Evolutionary conservation across 2,888 invertebrate genomes (phyloP).

Genomic region (Drosophila mercatorum): DNA sequence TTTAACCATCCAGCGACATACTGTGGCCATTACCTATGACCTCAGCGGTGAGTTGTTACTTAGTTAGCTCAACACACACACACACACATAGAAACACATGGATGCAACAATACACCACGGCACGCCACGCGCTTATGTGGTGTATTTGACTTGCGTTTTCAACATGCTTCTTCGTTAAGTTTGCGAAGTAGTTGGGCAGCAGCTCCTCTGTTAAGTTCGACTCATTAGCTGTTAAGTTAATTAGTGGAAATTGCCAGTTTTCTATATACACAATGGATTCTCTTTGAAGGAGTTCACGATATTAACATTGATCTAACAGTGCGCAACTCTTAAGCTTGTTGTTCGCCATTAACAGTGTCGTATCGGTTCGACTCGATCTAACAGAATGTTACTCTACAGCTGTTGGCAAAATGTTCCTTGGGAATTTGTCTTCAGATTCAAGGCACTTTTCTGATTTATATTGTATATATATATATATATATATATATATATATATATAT

Average conservation of each 20-base stretch:
- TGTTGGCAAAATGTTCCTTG: not conserved
- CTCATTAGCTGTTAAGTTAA: not conserved
- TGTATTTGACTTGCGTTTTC: conserved; percentile 7
- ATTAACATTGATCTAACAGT: not conserved
- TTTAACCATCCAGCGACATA: conserved; percentile 73
- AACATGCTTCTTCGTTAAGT: conserved; percentile 2
- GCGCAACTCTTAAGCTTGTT: no score
- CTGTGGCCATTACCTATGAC: conserved; percentile 81
- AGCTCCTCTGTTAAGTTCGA: conserved; percentile 5
- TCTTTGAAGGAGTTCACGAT: not conserved
- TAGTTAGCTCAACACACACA: conserved; percentile 11
- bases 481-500: no score
- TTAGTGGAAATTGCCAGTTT: not conserved
- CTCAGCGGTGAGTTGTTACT: conserved; percentile 71
- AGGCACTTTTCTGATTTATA: no score
- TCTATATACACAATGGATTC: not conserved
- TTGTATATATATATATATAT: not conserved
- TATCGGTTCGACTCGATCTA: not conserved
- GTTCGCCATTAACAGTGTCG: not conserved
- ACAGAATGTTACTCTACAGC: not conserved
- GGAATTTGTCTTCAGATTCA: no score
- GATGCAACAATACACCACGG: not conserved
- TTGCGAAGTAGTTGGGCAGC: not conserved
- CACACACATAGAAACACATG: not conserved
- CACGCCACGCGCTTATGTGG: not conserved